phyloP scores from a whole-genome alignment of 2,113 vertebrate genomes.

The Gymnorhina tibicen region DNA sequence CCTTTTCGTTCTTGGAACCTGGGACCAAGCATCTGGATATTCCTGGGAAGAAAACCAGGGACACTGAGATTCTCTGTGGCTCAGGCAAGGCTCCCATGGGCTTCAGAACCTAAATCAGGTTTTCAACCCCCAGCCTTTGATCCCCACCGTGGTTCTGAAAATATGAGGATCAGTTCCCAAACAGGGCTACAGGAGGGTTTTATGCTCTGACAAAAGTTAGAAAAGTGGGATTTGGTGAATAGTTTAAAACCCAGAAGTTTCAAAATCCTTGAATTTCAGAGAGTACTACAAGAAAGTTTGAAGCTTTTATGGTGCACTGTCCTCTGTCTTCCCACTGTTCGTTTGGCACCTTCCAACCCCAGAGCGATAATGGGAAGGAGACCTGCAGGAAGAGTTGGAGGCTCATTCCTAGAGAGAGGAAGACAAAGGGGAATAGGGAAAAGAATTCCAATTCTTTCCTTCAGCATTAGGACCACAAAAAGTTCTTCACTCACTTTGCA shows the following conservation, averaged over 20 bases:
- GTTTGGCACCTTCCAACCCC: background rate
- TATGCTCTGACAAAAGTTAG: background rate
- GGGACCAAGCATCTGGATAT: no score
- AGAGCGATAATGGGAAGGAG: background rate
- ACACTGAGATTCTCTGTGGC: no score
- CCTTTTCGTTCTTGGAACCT: no score
- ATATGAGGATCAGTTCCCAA: background rate
- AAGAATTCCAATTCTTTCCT: background rate
- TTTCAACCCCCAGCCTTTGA: no score
- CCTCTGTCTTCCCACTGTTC: background rate
- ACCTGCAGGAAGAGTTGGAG: background rate
- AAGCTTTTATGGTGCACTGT: background rate
- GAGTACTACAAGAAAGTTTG: background rate
- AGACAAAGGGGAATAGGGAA: background rate
- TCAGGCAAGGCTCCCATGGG: no score
- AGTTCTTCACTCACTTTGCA: background rate
- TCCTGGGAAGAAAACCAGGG: no score
- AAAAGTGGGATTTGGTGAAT: background rate
- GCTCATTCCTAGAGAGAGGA: background rate
- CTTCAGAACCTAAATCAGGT: no score
- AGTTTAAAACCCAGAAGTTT: background rate
- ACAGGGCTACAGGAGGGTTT: background rate
- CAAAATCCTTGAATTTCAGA: background rate
- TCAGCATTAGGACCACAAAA: background rate
- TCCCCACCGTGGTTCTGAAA: no score